A percentile compares a stretch with the other conserved stretches of the same genome.
Evolutionary conservation across 2,797 vertebrate species (phyloP).

Genomic region (Lepilemur septentrionalis): DNA sequence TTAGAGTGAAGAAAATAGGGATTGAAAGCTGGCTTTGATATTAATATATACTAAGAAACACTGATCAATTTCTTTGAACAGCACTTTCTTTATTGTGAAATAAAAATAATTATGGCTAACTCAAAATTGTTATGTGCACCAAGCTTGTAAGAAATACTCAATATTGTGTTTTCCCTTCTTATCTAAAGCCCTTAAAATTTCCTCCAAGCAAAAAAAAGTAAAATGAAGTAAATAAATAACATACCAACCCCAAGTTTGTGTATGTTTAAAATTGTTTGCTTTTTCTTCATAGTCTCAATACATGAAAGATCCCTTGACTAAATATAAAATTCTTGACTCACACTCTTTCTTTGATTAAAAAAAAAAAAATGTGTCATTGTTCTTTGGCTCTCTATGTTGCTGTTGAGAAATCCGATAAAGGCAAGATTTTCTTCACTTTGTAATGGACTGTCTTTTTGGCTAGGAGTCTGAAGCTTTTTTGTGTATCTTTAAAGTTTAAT

Average conservation of each 20-base stretch:
- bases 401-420: neutral
- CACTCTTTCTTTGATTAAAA: neutral
- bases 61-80: neutral
- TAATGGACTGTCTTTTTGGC: neutral
- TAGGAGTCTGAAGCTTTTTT: neutral
- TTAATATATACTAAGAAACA: neutral
- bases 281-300: neutral
- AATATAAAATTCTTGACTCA: neutral
- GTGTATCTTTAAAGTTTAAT: neutral
- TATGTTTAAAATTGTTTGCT: neutral
- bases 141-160: neutral
- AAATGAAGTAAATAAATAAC: slow-evolving; percentile 37
- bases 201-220: neutral
- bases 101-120: neutral
- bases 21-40: neutral
- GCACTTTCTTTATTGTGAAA: neutral
- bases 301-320: neutral
- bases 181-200: neutral
- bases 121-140: neutral
- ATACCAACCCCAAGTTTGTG: neutral
- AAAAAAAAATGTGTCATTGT: neutral
- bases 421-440: neutral
- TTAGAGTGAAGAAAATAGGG: neutral
- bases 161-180: neutral
- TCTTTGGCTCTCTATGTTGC: neutral